phyloP scores from a whole-genome alignment of 2,113 vertebrate genomes.

The Enhydra lutris region DNA sequence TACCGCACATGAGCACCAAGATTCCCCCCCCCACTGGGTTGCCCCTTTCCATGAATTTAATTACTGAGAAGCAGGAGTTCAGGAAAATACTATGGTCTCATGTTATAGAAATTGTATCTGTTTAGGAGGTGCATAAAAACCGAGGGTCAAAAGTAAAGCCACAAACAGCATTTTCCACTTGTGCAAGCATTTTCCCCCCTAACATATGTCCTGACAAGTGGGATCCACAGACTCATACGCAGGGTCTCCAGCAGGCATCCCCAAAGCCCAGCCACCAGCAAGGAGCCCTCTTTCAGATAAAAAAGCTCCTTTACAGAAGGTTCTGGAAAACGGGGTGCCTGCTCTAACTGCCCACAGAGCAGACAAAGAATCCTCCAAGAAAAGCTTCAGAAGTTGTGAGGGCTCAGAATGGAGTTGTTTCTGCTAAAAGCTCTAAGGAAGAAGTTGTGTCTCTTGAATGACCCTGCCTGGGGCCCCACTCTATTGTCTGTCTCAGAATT shows the following conservation, averaged over 20 bases:
- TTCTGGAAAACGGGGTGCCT: neutral
- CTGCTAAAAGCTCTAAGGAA: slow-evolving; percentile 12
- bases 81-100: neutral
- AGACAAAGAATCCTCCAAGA: neutral
- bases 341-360: slow-evolving; percentile 13
- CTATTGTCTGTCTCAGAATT: slow-evolving; percentile 21
- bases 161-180: neutral
- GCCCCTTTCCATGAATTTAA: neutral
- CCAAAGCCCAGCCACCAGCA: neutral
- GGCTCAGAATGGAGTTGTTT: neutral
- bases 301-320: slow-evolving; percentile 4
- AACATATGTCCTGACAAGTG: neutral
- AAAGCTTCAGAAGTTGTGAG: neutral
- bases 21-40: neutral
- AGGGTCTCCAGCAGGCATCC: neutral
- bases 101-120: neutral
- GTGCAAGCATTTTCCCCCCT: neutral
- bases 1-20: neutral
- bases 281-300: neutral
- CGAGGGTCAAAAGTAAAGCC: neutral
- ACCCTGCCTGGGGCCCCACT: neutral
- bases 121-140: neutral
- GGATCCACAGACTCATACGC: neutral
- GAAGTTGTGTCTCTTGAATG: slow-evolving; percentile 17
- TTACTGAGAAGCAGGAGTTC: neutral